Conservation (phyloP, 2,888 invertebrate genomes). For the Caradrina clavipalpis region DNA sequence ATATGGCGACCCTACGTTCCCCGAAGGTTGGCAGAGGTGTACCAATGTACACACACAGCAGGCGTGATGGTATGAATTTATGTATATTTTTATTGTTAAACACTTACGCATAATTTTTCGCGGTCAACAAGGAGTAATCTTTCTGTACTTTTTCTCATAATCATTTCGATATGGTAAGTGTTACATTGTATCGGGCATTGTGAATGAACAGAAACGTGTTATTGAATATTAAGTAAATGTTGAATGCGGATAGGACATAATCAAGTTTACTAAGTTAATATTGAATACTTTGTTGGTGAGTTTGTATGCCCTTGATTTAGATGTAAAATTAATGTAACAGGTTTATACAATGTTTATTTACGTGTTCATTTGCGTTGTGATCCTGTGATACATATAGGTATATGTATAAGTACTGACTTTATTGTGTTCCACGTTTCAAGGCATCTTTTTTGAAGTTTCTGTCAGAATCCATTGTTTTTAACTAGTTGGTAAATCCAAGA, state of each 20-base stretch:
- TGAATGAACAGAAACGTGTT: background rate
- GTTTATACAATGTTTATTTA: background rate
- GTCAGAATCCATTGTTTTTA: background rate
- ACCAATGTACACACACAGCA: too few relatives aligned
- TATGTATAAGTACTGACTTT: background rate
- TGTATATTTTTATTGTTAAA: background rate
- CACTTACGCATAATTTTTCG: background rate
- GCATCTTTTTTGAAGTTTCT: background rate
- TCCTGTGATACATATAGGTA: background rate
- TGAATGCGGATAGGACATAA: background rate
- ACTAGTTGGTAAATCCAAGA: background rate
- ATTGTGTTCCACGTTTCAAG: background rate
- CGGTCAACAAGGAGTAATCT: background rate
- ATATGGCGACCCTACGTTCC: too few relatives aligned
- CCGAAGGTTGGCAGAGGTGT: too few relatives aligned
- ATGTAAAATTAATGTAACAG: background rate
- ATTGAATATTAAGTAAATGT: background rate
- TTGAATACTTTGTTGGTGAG: background rate
- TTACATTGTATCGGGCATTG: background rate
- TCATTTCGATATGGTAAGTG: background rate
- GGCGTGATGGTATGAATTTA: too few relatives aligned
- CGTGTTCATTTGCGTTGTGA: background rate
- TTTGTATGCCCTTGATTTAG: background rate
- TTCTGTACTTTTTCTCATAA: background rate
- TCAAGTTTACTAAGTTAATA: constrained; percentile 2